These are phyloP conservation scores for Corythoichthys intestinalis DNA, from an alignment of 2,113 vertebrate genomes.

Conservation along the genomic window DNA sequence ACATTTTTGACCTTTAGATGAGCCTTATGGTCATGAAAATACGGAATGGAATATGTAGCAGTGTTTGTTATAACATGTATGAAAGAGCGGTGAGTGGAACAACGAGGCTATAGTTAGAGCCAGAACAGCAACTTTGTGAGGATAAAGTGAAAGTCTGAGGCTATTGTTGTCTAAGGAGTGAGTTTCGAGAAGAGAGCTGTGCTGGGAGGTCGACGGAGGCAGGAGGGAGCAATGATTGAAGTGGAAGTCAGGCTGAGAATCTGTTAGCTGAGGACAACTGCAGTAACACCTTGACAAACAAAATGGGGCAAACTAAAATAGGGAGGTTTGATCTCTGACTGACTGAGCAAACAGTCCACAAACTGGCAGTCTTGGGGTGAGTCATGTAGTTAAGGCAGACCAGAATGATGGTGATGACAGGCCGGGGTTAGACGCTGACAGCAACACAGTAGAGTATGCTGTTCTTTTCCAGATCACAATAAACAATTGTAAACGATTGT, in stretches of 20 bases:
- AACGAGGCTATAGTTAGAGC: background rate
- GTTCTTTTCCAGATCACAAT: background rate
- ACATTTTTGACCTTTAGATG: too few species aligned
- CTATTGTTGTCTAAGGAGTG: background rate
- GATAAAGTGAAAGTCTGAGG: background rate
- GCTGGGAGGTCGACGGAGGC: background rate
- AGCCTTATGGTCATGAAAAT: too few species aligned
- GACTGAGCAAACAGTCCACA: background rate
- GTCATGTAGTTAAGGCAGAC: conserved; percentile 1
- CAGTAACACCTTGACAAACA: background rate
- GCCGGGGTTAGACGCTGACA: background rate
- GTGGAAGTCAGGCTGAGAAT: background rate
- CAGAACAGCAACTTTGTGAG: background rate
- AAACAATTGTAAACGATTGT: too few species aligned
- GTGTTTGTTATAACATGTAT: background rate
- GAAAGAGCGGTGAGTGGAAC: background rate
- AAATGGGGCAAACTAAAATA: background rate
- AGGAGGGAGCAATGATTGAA: conserved; percentile 1
- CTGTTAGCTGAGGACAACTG: conserved; percentile 1
- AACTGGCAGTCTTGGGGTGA: background rate
- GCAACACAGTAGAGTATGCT: background rate
- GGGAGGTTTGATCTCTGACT: conserved; percentile 3
- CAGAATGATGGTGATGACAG: background rate
- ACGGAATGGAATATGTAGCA: background rate
- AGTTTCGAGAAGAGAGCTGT: background rate